phyloP scores from a whole-genome alignment of 2,888 invertebrate species.

The Sialis fuliginosa region DNA sequence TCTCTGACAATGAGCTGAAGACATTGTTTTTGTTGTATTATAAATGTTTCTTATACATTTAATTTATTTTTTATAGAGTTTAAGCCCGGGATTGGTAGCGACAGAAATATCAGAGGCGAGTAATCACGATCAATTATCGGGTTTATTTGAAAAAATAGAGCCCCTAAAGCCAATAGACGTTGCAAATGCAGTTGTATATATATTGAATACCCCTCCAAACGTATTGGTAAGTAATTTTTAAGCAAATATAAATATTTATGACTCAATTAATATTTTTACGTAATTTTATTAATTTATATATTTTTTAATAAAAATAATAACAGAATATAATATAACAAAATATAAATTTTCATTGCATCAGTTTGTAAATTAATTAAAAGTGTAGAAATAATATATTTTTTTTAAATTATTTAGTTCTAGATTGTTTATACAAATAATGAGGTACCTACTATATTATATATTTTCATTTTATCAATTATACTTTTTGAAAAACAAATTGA shows the following conservation, averaged over 20 bases:
- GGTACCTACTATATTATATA: too few species aligned
- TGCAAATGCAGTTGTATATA: conserved; percentile 39
- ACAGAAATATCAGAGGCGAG: conserved; percentile 21
- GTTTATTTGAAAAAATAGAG: conserved; percentile 24
- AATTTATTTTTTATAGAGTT: conserved; percentile 25
- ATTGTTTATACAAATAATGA: neutral
- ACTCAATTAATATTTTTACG: neutral
- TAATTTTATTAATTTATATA: neutral
- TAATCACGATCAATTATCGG: neutral
- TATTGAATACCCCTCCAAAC: conserved; percentile 38
- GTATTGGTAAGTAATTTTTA: conserved; percentile 27
- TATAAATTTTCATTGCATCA: neutral
- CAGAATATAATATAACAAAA: neutral
- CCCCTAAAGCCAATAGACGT: conserved; percentile 36
- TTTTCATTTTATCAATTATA: neutral
- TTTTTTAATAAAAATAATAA: neutral
- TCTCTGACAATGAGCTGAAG: neutral
- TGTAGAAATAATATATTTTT: neutral
- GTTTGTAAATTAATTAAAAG: neutral
- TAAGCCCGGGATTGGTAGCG: conserved; percentile 41
- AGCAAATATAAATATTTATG: neutral
- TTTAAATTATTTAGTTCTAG: neutral
- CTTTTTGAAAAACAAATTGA: neutral
- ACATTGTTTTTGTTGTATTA: neutral
- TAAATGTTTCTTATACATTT: neutral